Evolutionary conservation across 2,888 invertebrate species (phyloP), one percentile per base, ranked within the genome.

Genomic region (Caenorhabditis sulstoni): DNA sequence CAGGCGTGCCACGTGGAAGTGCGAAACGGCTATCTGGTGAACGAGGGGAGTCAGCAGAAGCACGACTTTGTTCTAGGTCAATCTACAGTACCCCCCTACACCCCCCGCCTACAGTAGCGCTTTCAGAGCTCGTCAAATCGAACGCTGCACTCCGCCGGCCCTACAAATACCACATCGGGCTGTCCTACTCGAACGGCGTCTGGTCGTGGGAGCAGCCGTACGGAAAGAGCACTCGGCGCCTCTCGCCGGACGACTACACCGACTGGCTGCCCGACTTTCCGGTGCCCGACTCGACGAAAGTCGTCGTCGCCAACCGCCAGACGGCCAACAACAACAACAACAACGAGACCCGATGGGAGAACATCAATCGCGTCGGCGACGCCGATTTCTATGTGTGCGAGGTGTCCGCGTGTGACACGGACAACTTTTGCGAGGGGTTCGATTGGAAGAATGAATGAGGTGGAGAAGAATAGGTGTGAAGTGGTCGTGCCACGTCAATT

Each of bases 191-290:
- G 5, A 14, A 12, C n/a, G 44, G 44, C 18, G 8, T 1, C 14
- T 70, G 61, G 59, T 14, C 14, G 0, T 70, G 70, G 70, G 53
- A 61, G 14, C 70, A 70, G 22, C 58, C 67, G 9, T 1, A 8
- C 7, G 66, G 66, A 20, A 3, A 11, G 11, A 41, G 41, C 41
- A 41, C 41, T 41, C 12, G 14, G 2, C 12, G 14, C 29, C 29
- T 29, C 29, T 3, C 11, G 2, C 7, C 2, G 7, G 41, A 41
- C 12, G 41, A 14, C 11, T 41, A 14, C 2, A 57, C 14, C 23
- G 5, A 37, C 23, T 68, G 68, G 68, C 59, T 59, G n/a, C 44
- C 68, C 16, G 59, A 49, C 35, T 59, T 50, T 35, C 59, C 68
- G 18, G 29, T 16, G 8, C 12, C 12, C 7, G 12, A n/a, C 5